These are phyloP conservation scores for Teleopsis dalmanni DNA, from an alignment of 1,140 invertebrate species.

Conservation along the genomic window DNA sequence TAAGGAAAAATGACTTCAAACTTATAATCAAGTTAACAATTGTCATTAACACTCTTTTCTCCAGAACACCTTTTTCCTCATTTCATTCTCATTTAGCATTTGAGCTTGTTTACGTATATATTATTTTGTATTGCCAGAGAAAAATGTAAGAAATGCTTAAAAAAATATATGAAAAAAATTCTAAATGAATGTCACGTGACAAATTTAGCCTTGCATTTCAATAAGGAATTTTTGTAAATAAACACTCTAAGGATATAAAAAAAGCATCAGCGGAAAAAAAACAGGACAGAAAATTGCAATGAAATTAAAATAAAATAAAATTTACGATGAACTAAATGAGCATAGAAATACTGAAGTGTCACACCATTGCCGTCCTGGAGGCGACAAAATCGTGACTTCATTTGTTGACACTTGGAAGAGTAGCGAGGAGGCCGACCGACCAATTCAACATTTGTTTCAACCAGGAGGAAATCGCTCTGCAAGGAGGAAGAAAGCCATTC, in stretches of 20 bases:
- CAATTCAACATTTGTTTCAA: not conserved
- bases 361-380: not conserved
- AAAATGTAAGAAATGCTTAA: no score
- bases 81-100: no score
- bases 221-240: constrained; percentile 2
- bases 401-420: constrained; percentile 10
- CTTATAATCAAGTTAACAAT: no score
- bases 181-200: constrained; percentile 9
- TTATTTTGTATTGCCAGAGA: no score
- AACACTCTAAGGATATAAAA: not conserved
- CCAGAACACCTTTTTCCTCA: no score
- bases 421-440: not conserved
- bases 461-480: not conserved
- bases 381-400: constrained; percentile 11
- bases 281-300: not conserved
- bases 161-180: no score
- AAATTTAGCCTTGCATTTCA: constrained; percentile 4
- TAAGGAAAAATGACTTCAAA: no score
- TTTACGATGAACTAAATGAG: constrained; percentile 6
- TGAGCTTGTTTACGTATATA: no score
- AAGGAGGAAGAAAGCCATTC: not conserved
- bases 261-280: not conserved
- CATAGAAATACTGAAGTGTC: not conserved
- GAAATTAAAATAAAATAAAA: constrained; percentile 11
- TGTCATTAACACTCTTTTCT: no score